Conservation (phyloP, 1,140 invertebrate species). For the Hypothenemus hampei region DNA sequence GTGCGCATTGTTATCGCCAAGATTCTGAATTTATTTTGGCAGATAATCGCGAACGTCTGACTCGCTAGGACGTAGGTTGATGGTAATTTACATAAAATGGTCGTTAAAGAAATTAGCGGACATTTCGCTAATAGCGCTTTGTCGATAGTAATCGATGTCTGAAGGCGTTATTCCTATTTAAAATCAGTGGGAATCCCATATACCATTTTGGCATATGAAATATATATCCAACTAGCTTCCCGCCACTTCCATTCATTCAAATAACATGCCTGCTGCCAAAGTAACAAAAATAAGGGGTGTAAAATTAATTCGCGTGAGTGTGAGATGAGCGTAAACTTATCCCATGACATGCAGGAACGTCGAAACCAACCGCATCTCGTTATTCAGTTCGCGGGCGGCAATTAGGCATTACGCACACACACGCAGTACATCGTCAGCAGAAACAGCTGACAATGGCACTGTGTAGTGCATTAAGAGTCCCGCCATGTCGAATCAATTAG, state of each 20-base stretch:
- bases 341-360: conserved; percentile 14
- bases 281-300: conserved; percentile 1
- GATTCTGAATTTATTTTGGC: conserved; percentile 17
- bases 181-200: too few species aligned
- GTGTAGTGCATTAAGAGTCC: conserved; percentile 4
- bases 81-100: conserved; percentile 11
- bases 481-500: conserved; percentile 1
- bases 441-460: conserved; percentile 16
- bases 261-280: not conserved
- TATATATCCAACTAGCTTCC: not conserved
- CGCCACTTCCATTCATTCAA: not conserved
- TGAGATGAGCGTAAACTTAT: too few species aligned
- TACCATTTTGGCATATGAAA: not conserved
- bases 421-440: not conserved
- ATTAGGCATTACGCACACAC: conserved; percentile 9
- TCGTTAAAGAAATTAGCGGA: not conserved
- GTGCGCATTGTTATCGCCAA: conserved; percentile 20
- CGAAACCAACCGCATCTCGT: conserved; percentile 14
- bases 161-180: too few species aligned
- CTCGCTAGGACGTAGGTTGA: conserved; percentile 1
- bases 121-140: not conserved
- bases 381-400: conserved; percentile 7
- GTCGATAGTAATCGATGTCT: not conserved
- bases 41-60: conserved; percentile 13
- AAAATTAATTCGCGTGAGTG: too few species aligned